phyloP scores from a whole-genome alignment of 2,113 vertebrate genomes.

The Oenanthe melanoleuca region DNA sequence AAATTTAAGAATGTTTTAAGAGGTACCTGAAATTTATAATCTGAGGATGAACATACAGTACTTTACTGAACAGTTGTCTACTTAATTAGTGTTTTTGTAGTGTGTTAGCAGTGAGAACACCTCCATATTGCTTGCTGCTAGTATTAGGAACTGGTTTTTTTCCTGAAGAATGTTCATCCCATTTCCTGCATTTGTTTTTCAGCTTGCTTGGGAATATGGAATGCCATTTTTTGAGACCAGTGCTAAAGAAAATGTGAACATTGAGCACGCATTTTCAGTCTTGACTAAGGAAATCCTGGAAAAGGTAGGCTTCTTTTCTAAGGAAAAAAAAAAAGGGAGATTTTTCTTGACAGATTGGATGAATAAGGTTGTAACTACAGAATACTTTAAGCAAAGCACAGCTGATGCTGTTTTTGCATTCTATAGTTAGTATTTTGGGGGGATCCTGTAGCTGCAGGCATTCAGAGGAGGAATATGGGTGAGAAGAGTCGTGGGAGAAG shows the following conservation, averaged over 20 bases:
- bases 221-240: slow-evolving; percentile 79
- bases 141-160: background rate
- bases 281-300: slow-evolving; percentile 70
- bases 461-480: rapidly evolving
- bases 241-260: slow-evolving; percentile 76
- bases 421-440: background rate
- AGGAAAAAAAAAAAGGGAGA: background rate
- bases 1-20: slow-evolving; percentile 44
- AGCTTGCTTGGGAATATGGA: slow-evolving; percentile 78
- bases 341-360: background rate
- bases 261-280: slow-evolving; percentile 72
- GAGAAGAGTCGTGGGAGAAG: background rate
- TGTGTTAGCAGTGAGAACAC: slow-evolving; percentile 1
- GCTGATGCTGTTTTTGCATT: background rate
- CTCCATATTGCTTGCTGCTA: background rate
- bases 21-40: slow-evolving; percentile 58
- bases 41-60: slow-evolving; percentile 9
- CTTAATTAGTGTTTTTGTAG: slow-evolving; percentile 44
- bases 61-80: slow-evolving; percentile 41
- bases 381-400: background rate
- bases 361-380: background rate
- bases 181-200: slow-evolving; percentile 46
- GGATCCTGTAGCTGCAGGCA: background rate
- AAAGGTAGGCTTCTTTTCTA: slow-evolving; percentile 65
- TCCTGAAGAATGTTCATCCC: background rate